Base-by-base conservation (phyloP, 1,140 invertebrate genomes). In the Diorhabda elongata region DNA sequence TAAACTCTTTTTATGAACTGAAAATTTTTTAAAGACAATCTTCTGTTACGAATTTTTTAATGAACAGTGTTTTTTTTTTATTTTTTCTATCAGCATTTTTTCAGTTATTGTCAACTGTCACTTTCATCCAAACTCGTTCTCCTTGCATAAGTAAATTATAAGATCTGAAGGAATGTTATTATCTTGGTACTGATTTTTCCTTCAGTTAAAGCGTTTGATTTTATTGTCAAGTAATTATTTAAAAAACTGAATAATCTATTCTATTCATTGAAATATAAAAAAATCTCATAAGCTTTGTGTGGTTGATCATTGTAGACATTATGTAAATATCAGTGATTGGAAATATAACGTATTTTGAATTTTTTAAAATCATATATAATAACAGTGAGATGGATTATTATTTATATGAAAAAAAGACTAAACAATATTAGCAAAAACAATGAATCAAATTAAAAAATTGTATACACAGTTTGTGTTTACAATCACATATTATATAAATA, bases 31-130 rank as follows among this genome's bases (percentile, higher is more conserved):
- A 7, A 56, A 56, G 52, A 56, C n/a, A 56, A 6, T n/a, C 52
- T 56, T n/a, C n/a, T 7, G 6, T 56, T 56, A 7, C 52, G n/a
- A 56, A 56, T 26, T 26, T 26, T 26, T n/a, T 6, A 56, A 56
- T n/a, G 52, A 56, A 56, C 6, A 56, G n/a, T n/a, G n/a, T 56
- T 7, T 56, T 56, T 56, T 56, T 56, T 56, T 7, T 6, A 7
- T 7, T 2, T 56, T 56, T 56, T 56, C 52, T 56, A 7, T 56
- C 52, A 56, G n/a, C n/a, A n/a, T 56, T 56, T 56, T 56, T n/a
- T 56, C 52, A n/a, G 52, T 56, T 56, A 56, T 56, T 56, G 52
- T 56, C 52, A 56, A 56, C 52, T 56, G 52, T 56, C 52, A 56
- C 52, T n/a, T 56, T 56, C n/a, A n/a, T 56, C 6, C n/a, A 6